Evolutionary conservation across 2,113 vertebrate genomes (phyloP).

Genomic region (Anoplopoma fimbria): DNA sequence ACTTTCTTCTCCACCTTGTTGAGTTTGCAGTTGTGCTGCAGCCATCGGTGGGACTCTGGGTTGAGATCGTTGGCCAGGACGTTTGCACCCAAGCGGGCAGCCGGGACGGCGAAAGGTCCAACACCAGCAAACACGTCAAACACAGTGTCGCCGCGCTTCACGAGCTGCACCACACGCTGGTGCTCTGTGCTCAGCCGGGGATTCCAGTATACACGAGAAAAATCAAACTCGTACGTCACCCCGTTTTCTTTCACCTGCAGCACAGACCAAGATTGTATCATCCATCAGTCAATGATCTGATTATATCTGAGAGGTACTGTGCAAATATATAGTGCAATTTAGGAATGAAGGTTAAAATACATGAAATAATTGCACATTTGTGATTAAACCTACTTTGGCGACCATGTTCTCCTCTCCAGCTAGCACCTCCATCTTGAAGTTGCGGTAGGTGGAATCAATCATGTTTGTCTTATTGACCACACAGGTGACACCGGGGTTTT

Average conservation of each 20-base stretch:
- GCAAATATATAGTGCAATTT: neutral
- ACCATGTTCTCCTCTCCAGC: constrained; percentile 94
- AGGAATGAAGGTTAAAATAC: neutral
- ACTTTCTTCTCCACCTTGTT: constrained; percentile 91
- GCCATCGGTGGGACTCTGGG: constrained; percentile 92
- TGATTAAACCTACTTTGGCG: constrained; percentile 84
- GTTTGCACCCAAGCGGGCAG: constrained; percentile 86
- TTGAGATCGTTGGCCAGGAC: constrained; percentile 97
- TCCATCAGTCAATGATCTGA: neutral
- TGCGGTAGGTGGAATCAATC: constrained; percentile 93
- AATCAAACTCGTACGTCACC: constrained; percentile 92
- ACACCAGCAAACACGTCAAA: constrained; percentile 95
- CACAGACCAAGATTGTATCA: neutral
- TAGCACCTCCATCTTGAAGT: constrained; percentile 96
- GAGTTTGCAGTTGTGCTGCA: constrained; percentile 92
- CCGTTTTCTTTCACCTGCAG: constrained; percentile 94
- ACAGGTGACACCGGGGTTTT: constrained; percentile 94
- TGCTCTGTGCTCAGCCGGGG: constrained; percentile 95
- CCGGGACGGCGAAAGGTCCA: constrained; percentile 93
- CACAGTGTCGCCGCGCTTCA: constrained; percentile 86
- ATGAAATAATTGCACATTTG: neutral
- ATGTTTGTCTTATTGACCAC: constrained; percentile 95
- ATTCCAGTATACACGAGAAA: constrained; percentile 98
- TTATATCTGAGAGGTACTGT: neutral
- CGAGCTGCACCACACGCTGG: constrained; percentile 85